A percentile compares a stretch with the other conserved stretches of the same genome.
Evolutionary conservation across 2,113 vertebrate genomes (phyloP).

Genomic region (Miniopterus natalensis): DNA sequence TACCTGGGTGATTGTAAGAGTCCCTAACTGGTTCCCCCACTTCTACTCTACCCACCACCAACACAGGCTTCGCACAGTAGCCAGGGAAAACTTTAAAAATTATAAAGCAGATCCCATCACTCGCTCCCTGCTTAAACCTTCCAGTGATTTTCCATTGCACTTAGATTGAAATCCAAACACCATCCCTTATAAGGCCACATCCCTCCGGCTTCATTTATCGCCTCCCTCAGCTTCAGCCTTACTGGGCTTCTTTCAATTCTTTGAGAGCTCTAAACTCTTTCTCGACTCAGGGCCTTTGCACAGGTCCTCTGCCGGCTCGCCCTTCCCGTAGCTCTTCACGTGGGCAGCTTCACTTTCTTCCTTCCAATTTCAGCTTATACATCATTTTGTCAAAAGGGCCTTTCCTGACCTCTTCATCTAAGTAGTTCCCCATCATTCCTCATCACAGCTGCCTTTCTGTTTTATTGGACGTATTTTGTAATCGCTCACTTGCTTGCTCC

Average conservation of each 20-base stretch:
- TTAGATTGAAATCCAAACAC: conserved; percentile 66
- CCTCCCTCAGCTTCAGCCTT: neutral
- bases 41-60: neutral
- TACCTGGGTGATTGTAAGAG: neutral
- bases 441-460: neutral
- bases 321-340: neutral
- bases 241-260: neutral
- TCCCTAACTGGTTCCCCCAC: neutral
- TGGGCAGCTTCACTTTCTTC: neutral
- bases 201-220: conserved; percentile 44
- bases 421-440: too few species aligned
- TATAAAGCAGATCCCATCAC: conserved; percentile 33
- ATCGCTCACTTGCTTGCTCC: neutral
- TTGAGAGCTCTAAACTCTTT: neutral
- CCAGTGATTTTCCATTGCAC: conserved; percentile 70
- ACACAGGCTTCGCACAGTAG: neutral
- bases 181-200: conserved; percentile 70
- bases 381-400: neutral
- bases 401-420: neutral
- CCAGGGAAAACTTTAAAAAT: conserved; percentile 24
- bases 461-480: neutral
- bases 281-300: conserved; percentile 63
- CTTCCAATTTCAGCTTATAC: neutral
- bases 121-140: conserved; percentile 34
- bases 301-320: neutral